phyloP scores from a whole-genome alignment of 2,888 invertebrate species.

The Sarcophaga caerulescens region DNA sequence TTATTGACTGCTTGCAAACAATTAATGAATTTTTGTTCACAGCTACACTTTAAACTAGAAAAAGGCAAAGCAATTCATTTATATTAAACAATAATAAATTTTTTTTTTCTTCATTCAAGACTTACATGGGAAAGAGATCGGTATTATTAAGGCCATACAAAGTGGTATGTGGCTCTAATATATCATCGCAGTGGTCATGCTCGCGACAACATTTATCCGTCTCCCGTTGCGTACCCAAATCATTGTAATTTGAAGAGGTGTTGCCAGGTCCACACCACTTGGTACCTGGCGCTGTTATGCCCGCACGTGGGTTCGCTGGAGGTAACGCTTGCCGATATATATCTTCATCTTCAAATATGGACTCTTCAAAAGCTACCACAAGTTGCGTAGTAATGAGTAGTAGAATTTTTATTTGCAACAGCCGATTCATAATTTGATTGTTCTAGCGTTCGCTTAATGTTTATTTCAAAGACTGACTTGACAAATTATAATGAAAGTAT shows the following conservation, averaged over 20 bases:
- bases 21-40: constrained; percentile 79
- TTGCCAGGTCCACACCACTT: constrained; percentile 96
- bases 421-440: constrained; percentile 21
- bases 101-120: constrained; percentile 2
- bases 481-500: not conserved
- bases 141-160: constrained; percentile 77
- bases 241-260: constrained; percentile 88
- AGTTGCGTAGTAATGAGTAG: constrained; percentile 8
- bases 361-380: constrained; percentile 72
- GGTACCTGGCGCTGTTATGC: constrained; percentile 85
- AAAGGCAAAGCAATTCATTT: not conserved
- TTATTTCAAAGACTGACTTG: constrained; percentile 19
- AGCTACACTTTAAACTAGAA: constrained; percentile 77
- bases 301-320: constrained; percentile 72
- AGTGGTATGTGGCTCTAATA: constrained; percentile 75
- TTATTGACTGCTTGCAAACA: constrained; percentile 77
- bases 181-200: constrained; percentile 85
- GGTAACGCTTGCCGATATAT: constrained; percentile 78
- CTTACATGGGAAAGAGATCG: constrained; percentile 79
- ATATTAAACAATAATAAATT: not conserved
- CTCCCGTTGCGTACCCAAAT: constrained; percentile 90
- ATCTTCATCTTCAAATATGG: constrained; percentile 80
- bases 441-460: not conserved
- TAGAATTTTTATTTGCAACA: not conserved
- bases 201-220: constrained; percentile 93